A percentile compares a stretch with the other conserved stretches of the same genome.
Evolutionary conservation across 2,797 vertebrate species (phyloP).

Genomic region (Leptoclinus maculatus): DNA sequence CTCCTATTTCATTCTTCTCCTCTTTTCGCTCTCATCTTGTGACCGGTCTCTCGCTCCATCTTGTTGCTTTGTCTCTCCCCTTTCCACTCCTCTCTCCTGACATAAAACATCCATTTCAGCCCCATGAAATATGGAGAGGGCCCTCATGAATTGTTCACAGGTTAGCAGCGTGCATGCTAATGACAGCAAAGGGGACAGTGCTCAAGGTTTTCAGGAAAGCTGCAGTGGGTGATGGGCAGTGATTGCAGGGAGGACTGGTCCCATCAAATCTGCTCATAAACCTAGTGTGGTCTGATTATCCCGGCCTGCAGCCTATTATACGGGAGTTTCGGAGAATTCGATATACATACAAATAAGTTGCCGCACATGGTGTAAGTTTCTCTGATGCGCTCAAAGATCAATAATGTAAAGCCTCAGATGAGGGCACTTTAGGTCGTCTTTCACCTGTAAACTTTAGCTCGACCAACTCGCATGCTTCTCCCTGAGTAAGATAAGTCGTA

Average conservation of each 20-base stretch:
- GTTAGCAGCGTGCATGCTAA: conserved; percentile 67
- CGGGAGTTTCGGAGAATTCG: background rate
- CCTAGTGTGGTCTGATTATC: conserved; percentile 10
- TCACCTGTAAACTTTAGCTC: background rate
- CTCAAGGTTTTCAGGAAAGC: conserved; percentile 46
- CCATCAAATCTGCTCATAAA: conserved; percentile 19
- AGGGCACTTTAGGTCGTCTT: background rate
- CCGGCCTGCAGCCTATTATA: background rate
- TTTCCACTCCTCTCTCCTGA: conserved; percentile 59
- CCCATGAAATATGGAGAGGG: conserved; percentile 82
- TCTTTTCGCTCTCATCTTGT: conserved; percentile 26
- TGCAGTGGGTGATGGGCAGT: conserved; percentile 15
- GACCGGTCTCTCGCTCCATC: conserved; percentile 37
- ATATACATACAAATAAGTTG: background rate
- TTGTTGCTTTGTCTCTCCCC: conserved; percentile 51
- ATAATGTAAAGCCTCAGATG: background rate
- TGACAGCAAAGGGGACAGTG: conserved; percentile 48
- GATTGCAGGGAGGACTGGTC: conserved; percentile 8
- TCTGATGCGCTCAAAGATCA: background rate
- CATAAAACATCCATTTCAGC: conserved; percentile 82
- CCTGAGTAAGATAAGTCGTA: background rate
- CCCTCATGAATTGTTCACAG: conserved; percentile 85
- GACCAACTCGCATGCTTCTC: background rate
- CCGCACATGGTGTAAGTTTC: background rate
- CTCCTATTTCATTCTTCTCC: conserved; percentile 15